A percentile compares a stretch with the other conserved stretches of the same genome.
Evolutionary conservation across 2,797 vertebrate species (phyloP).

Genomic region (Paedocypris micromegethes): DNA sequence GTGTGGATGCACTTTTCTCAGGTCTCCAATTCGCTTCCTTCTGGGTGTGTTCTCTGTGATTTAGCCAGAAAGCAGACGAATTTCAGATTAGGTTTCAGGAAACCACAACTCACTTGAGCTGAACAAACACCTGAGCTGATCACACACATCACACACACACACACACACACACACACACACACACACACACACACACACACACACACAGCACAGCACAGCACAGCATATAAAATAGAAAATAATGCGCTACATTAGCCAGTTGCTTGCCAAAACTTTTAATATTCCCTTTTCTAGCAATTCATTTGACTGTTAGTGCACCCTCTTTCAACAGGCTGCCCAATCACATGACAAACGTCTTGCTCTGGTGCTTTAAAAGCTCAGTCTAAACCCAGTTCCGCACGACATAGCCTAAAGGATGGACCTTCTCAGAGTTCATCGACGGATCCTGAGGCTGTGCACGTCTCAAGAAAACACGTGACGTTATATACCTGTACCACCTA

Average conservation of each 20-base stretch:
- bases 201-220: neutral
- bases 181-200: slow-evolving; percentile 14
- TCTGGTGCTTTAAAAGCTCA: too few relatives aligned
- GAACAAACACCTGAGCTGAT: slow-evolving; percentile 8
- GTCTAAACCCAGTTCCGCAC: too few relatives aligned
- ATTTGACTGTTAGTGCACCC: too few relatives aligned
- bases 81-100: slow-evolving; percentile 35
- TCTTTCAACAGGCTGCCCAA: too few relatives aligned
- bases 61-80: neutral
- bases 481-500: slow-evolving; percentile 29
- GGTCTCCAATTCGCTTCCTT: neutral
- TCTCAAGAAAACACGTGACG: slow-evolving; percentile 46
- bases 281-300: too few relatives aligned
- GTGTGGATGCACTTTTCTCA: slow-evolving; percentile 7
- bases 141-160: neutral
- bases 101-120: slow-evolving; percentile 20
- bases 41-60: slow-evolving; percentile 23
- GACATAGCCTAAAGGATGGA: too few relatives aligned
- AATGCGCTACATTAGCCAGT: too few relatives aligned
- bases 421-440: too few relatives aligned
- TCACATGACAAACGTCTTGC: too few relatives aligned
- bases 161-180: slow-evolving; percentile 3
- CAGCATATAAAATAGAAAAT: too few relatives aligned
- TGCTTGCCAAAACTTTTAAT: too few relatives aligned
- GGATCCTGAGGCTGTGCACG: slow-evolving; percentile 10